A percentile compares a stretch with the other conserved stretches of the same genome.
These are phyloP conservation scores for Peromyscus polionotus DNA, from an alignment of 2,113 vertebrate genomes.

Conservation along the genomic window DNA sequence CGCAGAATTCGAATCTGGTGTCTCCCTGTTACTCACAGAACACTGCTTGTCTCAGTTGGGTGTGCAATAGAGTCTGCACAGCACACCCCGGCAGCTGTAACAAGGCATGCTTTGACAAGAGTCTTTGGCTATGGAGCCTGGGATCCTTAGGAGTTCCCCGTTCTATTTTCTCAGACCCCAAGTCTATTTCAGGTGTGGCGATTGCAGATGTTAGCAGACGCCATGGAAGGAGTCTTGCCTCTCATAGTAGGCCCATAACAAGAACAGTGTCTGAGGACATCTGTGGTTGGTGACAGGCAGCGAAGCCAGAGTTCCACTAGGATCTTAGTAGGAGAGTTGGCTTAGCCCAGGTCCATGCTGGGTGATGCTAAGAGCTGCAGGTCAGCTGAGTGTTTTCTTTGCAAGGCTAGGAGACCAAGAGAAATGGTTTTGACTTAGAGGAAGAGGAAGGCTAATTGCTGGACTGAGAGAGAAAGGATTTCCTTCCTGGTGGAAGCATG, in stretches of 20 bases:
- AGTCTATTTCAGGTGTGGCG: background rate
- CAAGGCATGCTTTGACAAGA: background rate
- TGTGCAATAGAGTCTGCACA: fast-evolving
- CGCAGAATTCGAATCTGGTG: background rate
- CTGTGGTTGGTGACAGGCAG: background rate
- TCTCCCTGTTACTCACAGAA: background rate
- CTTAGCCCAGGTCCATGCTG: background rate
- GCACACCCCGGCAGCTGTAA: background rate
- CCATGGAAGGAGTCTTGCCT: background rate
- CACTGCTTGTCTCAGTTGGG: background rate
- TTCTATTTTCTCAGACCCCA: background rate
- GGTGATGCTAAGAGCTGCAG: background rate
- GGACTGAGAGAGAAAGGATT: background rate
- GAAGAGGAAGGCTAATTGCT: background rate
- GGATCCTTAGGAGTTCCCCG: background rate
- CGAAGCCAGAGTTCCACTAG: background rate
- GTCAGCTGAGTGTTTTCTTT: background rate
- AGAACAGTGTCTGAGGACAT: background rate
- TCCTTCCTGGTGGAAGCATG: background rate
- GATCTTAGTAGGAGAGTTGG: background rate
- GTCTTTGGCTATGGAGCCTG: background rate
- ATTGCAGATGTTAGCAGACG: background rate
- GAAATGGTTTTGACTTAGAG: background rate
- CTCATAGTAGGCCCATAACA: background rate
- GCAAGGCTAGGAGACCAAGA: background rate